Base-by-base conservation (phyloP, 2,888 invertebrate genomes). In the Callyntrura guangdongensis region DNA sequence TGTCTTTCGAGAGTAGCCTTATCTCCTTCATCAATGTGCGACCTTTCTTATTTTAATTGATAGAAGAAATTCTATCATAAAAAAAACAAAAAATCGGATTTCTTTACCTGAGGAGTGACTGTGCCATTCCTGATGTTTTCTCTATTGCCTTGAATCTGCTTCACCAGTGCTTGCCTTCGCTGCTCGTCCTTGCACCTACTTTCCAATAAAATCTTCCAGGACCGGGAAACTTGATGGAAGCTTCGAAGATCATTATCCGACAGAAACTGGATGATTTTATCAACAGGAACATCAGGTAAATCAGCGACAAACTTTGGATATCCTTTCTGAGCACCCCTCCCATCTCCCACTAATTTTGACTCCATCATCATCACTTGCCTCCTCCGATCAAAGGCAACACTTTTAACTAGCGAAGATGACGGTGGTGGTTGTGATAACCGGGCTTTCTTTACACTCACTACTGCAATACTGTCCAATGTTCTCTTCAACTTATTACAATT, bases 221-320 rank as follows among this genome's bases (percentile, higher is more conserved):
- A 47, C 56, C 89, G 89, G 8, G 91, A 93, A 77, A 94, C 94
- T 88, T 93, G 91, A 83, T 93, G 92, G 87, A 93, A 82, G 25
- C 90, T 79, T 17, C 92, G 79, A 5, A 94, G 72, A 90, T 94
- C 94, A 25, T 93, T 89, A 59, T 90, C 90, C 9, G 88, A 36
- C 17, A 94, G 77, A 27, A 87, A 92, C 2, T 49, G 25, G 17
- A 93, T 84, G n/a, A 93, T 64, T 56, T 86, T 92, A 72, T 93
- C 93, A 17, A 93, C 64, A 9, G 92, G 86, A 0, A 93, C 84
- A n/a, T 79, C 91, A 9, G 93, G 93, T 12, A 93, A 88, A 0
- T 77, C 36, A n/a, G 64, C 49, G 74, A 14, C 12, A 36, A 56
- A 72, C 53, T 11, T 53, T 3, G 3, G 8, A 12, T 12, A 53